A percentile compares a stretch with the other conserved stretches of the same genome.
phyloP scores from a whole-genome alignment of 2,888 invertebrate genomes.

The Ommatoiulus sabulosus region DNA sequence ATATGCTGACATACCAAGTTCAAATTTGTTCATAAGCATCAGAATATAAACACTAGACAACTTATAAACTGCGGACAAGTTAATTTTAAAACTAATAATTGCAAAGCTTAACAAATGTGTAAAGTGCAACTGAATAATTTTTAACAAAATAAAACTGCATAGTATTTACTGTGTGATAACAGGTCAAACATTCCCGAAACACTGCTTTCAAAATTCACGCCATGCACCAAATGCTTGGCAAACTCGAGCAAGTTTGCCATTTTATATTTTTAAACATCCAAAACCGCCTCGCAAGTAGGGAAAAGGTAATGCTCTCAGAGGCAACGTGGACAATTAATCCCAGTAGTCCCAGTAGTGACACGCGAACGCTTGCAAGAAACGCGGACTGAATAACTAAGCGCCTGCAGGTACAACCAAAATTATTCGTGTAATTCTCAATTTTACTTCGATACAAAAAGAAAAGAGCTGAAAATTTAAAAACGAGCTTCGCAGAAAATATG shows the following conservation, averaged over 20 bases:
- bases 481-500: not conserved
- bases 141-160: no score
- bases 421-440: conserved; percentile 2
- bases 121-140: no score
- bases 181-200: no score
- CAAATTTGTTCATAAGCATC: no score
- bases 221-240: not conserved
- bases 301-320: not conserved
- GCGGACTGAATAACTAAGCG: not conserved
- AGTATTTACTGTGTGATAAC: no score
- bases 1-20: no score
- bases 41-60: no score
- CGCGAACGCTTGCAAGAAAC: not conserved
- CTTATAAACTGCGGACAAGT: no score
- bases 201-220: not conserved
- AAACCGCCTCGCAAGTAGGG: not conserved
- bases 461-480: not conserved
- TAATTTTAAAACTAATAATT: no score
- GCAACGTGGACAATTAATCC: conserved; percentile 5
- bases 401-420: conserved; percentile 24
- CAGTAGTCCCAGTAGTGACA: conserved; percentile 40
- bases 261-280: not conserved
- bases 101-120: no score
- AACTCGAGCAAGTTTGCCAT: not conserved
- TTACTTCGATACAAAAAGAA: conserved; percentile 1